Percentiles rank a stretch among this genome's conserved stretches.
Conservation (phyloP, 1,140 invertebrate genomes). For the Ceratosolen solmsi region DNA sequence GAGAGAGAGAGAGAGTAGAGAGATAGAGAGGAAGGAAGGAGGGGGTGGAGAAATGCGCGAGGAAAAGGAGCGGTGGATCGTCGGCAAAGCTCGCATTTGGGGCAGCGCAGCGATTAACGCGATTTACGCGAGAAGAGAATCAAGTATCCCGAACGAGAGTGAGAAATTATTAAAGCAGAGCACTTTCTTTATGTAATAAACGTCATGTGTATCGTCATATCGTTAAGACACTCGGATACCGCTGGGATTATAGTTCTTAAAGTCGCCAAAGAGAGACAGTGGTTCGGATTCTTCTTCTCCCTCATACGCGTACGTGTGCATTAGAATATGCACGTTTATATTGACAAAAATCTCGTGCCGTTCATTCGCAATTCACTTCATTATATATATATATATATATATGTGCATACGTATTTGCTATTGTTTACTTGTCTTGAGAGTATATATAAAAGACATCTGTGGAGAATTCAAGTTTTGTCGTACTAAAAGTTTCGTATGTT, state of each 20-base stretch:
- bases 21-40: too few species aligned
- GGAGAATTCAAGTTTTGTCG: neutral
- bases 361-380: neutral
- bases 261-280: conserved; percentile 10
- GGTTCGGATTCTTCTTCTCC: conserved; percentile 4
- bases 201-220: too few species aligned
- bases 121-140: neutral
- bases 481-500: too few species aligned
- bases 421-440: neutral
- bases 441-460: neutral
- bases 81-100: neutral
- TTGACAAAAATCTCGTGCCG: neutral
- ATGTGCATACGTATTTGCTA: too few species aligned
- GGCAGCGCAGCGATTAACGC: neutral
- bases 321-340: neutral
- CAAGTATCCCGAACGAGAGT: neutral
- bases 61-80: neutral
- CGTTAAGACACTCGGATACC: neutral
- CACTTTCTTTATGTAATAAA: too few species aligned
- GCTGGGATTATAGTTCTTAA: neutral
- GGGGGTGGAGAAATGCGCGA: too few species aligned
- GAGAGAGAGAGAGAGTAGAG: too few species aligned
- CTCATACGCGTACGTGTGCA: neutral
- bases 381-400: conserved; percentile 1
- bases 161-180: neutral